These are phyloP conservation scores for Drosophila atripex DNA, from an alignment of 2,888 invertebrate species.

Conservation along the genomic window DNA sequence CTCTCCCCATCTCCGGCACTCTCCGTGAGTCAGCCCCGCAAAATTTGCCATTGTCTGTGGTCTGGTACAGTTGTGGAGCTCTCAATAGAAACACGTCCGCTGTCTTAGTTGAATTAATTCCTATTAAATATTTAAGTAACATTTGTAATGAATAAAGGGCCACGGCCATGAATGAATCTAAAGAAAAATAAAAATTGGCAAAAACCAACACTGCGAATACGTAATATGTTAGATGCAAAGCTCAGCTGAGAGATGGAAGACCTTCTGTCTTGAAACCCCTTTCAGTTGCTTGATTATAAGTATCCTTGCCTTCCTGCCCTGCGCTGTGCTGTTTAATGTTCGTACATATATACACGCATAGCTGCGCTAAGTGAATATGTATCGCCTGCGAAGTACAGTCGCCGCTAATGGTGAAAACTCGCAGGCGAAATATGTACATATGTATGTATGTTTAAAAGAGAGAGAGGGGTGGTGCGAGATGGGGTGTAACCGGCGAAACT, in stretches of 20 bases:
- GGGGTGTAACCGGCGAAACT: conserved; percentile 40
- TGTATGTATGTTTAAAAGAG: background rate
- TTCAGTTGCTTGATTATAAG: conserved; percentile 16
- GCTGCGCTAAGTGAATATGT: conserved; percentile 39
- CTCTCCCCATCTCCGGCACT: conserved; percentile 10
- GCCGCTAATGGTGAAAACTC: conserved; percentile 76
- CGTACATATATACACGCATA: conserved; percentile 43
- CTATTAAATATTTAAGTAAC: background rate
- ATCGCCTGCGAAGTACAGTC: conserved; percentile 65
- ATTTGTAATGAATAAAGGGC: too few species aligned
- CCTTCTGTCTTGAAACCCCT: too few species aligned
- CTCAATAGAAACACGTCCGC: background rate
- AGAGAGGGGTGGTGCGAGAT: conserved; percentile 20
- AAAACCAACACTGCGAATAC: background rate
- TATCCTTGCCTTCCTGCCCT: conserved; percentile 62
- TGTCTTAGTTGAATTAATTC: background rate
- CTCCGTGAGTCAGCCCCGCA: conserved; percentile 43
- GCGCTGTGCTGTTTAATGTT: conserved; percentile 52
- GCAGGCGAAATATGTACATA: conserved; percentile 45
- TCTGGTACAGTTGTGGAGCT: background rate
- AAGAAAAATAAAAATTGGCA: background rate
- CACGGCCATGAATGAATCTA: too few species aligned
- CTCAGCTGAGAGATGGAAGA: background rate
- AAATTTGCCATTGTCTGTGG: conserved; percentile 59
- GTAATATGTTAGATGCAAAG: background rate